These are phyloP conservation scores for Thera britannica DNA, from an alignment of 2,888 invertebrate species.

Conservation along the genomic window DNA sequence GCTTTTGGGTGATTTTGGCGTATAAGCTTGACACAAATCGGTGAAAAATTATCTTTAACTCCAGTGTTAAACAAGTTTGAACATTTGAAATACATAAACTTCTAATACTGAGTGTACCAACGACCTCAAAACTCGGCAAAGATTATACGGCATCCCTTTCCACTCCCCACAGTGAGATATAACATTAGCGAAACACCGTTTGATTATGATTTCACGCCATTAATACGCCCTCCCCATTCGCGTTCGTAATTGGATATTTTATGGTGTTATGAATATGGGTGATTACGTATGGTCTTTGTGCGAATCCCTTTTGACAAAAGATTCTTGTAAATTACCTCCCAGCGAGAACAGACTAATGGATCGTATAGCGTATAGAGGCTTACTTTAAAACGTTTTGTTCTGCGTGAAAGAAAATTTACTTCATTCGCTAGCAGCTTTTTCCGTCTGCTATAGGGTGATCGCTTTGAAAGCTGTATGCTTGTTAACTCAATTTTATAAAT, in stretches of 20 bases:
- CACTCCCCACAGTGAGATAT: slow-evolving; percentile 42
- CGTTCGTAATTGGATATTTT: slow-evolving; percentile 68
- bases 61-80: too few relatives aligned
- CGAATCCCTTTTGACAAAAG: slow-evolving; percentile 74
- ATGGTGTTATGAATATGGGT: slow-evolving; percentile 66
- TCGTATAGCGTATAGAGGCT: slow-evolving; percentile 77
- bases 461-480: slow-evolving; percentile 62
- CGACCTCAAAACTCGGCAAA: slow-evolving; percentile 24
- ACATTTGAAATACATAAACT: too few relatives aligned
- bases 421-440: slow-evolving; percentile 65
- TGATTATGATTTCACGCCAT: slow-evolving; percentile 67
- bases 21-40: too few relatives aligned
- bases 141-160: slow-evolving; percentile 34
- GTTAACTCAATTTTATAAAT: slow-evolving; percentile 52
- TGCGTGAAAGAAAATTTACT: slow-evolving; percentile 72
- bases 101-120: neutral
- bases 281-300: slow-evolving; percentile 67
- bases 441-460: slow-evolving; percentile 70
- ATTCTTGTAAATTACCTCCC: slow-evolving; percentile 76
- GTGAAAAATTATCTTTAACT: too few relatives aligned
- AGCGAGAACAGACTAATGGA: slow-evolving; percentile 72
- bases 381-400: slow-evolving; percentile 78
- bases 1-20: too few relatives aligned
- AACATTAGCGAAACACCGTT: slow-evolving; percentile 52
- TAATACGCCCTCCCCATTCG: slow-evolving; percentile 54